Base-by-base conservation (phyloP, 2,797 vertebrate genomes). In the Scyliorhinus canicula region DNA sequence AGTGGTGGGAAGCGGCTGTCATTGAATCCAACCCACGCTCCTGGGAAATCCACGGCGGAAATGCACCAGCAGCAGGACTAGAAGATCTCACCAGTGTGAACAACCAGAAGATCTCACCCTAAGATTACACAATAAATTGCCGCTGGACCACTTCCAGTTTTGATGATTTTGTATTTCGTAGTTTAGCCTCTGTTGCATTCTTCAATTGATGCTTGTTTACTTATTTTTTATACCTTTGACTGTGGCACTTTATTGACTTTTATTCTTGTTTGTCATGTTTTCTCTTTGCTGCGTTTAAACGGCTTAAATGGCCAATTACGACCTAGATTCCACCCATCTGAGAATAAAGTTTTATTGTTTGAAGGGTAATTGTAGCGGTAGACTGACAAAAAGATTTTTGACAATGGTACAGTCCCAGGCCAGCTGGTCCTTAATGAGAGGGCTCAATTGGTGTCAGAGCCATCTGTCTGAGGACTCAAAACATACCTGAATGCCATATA, bases 391-490 rank as follows among this genome's bases (percentile, higher is more conserved):
- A 44, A 94, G 47, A 67, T 74, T 94, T 71, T 35, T 94, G 93
- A 71, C 93, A 94, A 52, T 94, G 67, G 47, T 94, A 5, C 67
- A 94, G 67, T 94, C 93, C 93, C 93, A 74, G 67, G 52, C 67
- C 93, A 94, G 93, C 65, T 94, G 93, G 93, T 21, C 71, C 12
- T 94, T 94, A 74, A 74, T 74, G 67, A 50, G 55, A 94, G 47
- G 93, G 71, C 93, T 94, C 67, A 94, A 69, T 74, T 28, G 7
- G 47, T 94, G 44, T 55, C 67, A 94, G 55, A 52, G 28, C 67
- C 55, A 67, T 93, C 63, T 69, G 16, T 74, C 67, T 52, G 67
- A 74, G 16, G 16, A 35, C 28, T n/a, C 28, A 28, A 93, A 93
- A 94, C 16, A n/a, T 74, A 44, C 28, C 67, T 94, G 67, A 94